Conservation (phyloP, 2,888 invertebrate genomes). For the Euspilapteryx auroguttella region DNA sequence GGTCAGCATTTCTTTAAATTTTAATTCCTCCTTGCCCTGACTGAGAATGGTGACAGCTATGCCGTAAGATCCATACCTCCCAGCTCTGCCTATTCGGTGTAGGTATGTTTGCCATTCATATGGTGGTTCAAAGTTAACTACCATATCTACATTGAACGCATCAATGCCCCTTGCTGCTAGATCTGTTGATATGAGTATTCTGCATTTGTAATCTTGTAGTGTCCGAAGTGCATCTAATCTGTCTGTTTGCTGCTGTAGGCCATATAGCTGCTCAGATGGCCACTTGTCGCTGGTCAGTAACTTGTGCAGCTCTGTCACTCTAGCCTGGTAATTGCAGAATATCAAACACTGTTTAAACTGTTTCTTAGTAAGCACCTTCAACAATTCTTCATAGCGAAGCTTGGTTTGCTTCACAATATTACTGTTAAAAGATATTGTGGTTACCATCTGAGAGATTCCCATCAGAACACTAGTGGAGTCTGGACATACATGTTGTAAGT, state of each 20-base stretch:
- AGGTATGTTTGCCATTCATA: constrained; percentile 79
- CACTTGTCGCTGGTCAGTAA: constrained; percentile 73
- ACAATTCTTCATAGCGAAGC: constrained; percentile 66
- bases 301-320: constrained; percentile 79
- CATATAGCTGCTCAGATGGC: constrained; percentile 76
- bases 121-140: constrained; percentile 91
- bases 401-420: constrained; percentile 69
- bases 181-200: constrained; percentile 89
- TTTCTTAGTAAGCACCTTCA: constrained; percentile 68
- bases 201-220: constrained; percentile 78
- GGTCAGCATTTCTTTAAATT: constrained; percentile 60
- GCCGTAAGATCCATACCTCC: constrained; percentile 88
- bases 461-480: constrained; percentile 66
- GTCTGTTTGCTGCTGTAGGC: constrained; percentile 76
- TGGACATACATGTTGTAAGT: constrained; percentile 76
- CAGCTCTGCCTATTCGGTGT: constrained; percentile 94
- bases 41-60: constrained; percentile 75
- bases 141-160: constrained; percentile 88
- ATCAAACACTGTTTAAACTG: constrained; percentile 89
- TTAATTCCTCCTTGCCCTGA: constrained; percentile 63
- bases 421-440: constrained; percentile 60
- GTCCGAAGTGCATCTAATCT: constrained; percentile 75
- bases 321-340: constrained; percentile 86
- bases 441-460: constrained; percentile 80
- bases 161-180: constrained; percentile 93